phyloP scores from a whole-genome alignment of 2,888 invertebrate genomes.

The Agrotis clavis region DNA sequence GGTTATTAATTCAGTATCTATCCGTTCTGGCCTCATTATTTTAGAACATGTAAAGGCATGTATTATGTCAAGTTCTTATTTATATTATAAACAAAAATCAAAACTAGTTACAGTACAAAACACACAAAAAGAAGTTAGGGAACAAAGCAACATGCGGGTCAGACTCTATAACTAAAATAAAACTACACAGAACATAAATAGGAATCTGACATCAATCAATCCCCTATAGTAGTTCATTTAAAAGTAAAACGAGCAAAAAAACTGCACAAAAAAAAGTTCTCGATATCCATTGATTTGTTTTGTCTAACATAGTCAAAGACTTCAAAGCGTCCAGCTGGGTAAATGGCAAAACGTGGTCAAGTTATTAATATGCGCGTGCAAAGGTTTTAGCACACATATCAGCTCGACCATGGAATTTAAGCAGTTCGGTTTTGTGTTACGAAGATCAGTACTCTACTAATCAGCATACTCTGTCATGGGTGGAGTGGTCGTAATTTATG shows the following conservation, averaged over 20 bases:
- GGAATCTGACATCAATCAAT: background rate
- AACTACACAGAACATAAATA: background rate
- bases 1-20: background rate
- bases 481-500: too few relatives aligned
- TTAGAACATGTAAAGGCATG: background rate
- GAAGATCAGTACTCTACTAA: too few relatives aligned
- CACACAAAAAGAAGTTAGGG: background rate
- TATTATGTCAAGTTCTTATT: background rate
- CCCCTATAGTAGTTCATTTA: background rate
- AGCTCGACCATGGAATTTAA: too few relatives aligned
- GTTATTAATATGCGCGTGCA: background rate
- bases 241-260: constrained; percentile 11
- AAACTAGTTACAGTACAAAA: background rate
- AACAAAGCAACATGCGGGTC: constrained; percentile 6
- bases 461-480: too few relatives aligned
- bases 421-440: too few relatives aligned
- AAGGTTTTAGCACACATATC: too few relatives aligned
- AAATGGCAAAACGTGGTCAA: constrained; percentile 31
- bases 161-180: constrained; percentile 1
- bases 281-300: constrained; percentile 36
- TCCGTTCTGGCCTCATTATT: background rate
- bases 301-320: constrained; percentile 29
- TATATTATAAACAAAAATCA: background rate
- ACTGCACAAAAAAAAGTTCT: background rate
- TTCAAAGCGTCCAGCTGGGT: constrained; percentile 32